Evolutionary conservation across 2,797 vertebrate genomes (phyloP), one percentile per base, ranked within the genome.

Genomic region (Silurus aristotelis): DNA sequence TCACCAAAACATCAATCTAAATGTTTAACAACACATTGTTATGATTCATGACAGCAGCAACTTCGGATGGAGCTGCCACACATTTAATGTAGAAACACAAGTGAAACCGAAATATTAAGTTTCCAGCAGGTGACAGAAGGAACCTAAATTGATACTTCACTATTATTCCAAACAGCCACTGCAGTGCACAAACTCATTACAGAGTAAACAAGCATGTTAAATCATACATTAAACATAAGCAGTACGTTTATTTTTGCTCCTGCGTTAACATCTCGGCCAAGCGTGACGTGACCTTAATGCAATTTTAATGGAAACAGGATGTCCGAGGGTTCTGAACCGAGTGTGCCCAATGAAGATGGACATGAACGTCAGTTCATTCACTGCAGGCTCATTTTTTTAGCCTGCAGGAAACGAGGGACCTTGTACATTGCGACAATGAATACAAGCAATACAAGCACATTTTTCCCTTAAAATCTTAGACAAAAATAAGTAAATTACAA

Each of bases 221-320:
- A 73, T 27, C 71, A 12, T 55, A 71, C 3, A 82, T 82, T n/a
- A 48, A 55, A 83, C 67, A 76, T 4, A 56, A 63, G 88, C 61
- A 78, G 83, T 84, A 60, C 31, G 56, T 60, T 60, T 77, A 60
- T 60, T 60, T 60, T 60, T 19, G 55, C 55, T 31, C 25, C 81
- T 68, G 38, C 1, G 64, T 86, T 87, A 86, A 84, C 83, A 87
- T 89, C 81, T 79, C 84, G 87, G 94, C 94, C 94, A 94, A 95
- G 89, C 87, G 90, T 95, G 94, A 95, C 92, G 92, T 94, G 94
- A 93, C 87, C 89, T 88, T 90, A 92, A 92, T 92, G 93, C 87
- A 92, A 95, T 94, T 94, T 95, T 95, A 95, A 95, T 95, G 91
- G 93, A 93, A 95, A 93, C 94, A 94, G 91, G 91, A 90, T 92